Percentiles rank a stretch among this genome's conserved stretches.
These are phyloP conservation scores for Shargacucullia verbasci DNA, from an alignment of 2,888 invertebrate genomes.

Conservation along the genomic window DNA sequence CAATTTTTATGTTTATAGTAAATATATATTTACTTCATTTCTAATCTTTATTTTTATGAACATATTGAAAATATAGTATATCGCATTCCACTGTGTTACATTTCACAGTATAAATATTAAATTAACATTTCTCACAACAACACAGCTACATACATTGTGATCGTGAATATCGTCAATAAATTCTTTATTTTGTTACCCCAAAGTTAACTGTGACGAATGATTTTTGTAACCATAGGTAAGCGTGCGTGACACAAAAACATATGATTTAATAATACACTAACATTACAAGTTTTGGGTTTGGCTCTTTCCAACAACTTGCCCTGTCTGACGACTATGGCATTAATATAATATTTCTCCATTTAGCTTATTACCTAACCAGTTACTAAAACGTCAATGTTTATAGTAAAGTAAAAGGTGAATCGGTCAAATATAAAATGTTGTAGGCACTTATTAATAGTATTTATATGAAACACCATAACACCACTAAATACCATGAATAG, in stretches of 20 bases:
- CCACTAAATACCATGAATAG: constrained; percentile 43
- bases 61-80: neutral
- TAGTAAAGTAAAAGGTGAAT: constrained; percentile 16
- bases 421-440: constrained; percentile 16
- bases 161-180: constrained; percentile 38
- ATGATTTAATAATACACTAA: constrained; percentile 66
- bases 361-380: constrained; percentile 50
- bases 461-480: too few species aligned
- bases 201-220: constrained; percentile 64
- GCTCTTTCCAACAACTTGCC: constrained; percentile 49
- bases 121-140: neutral
- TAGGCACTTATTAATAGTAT: constrained; percentile 5
- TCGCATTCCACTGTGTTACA: neutral
- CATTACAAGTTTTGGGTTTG: constrained; percentile 56
- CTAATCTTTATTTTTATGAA: neutral
- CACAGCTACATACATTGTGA: neutral
- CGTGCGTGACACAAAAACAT: constrained; percentile 69
- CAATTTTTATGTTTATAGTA: neutral
- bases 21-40: neutral
- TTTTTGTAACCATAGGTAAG: constrained; percentile 54
- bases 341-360: constrained; percentile 51
- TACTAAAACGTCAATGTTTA: constrained; percentile 29
- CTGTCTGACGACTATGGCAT: constrained; percentile 47
- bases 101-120: neutral
- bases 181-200: constrained; percentile 56